Evolutionary conservation across 2,113 vertebrate genomes (phyloP).

Genomic region (Tupaia chinensis): DNA sequence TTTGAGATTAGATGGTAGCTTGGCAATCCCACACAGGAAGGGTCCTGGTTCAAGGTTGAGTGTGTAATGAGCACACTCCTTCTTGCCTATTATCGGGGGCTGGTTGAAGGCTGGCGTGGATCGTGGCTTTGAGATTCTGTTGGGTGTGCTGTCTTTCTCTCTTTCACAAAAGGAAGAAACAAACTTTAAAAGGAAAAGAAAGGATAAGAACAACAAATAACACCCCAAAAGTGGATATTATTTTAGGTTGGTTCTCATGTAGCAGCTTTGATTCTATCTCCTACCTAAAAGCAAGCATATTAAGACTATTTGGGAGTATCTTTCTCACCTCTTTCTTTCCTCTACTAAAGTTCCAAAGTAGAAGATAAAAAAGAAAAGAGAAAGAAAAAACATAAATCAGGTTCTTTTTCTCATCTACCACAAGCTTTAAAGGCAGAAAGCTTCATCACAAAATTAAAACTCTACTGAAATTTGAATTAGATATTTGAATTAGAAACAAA

Average conservation of each 20-base stretch:
- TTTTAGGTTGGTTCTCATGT: neutral
- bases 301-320: neutral
- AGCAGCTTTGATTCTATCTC: neutral
- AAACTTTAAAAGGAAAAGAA: too few species aligned
- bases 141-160: too few species aligned
- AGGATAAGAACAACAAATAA: too few species aligned
- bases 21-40: too few species aligned
- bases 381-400: neutral
- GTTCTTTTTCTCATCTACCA: slow-evolving; percentile 10
- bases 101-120: too few species aligned
- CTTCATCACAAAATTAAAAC: slow-evolving; percentile 25
- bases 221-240: neutral
- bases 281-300: neutral
- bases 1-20: too few species aligned
- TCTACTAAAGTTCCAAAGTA: neutral
- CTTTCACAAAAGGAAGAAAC: too few species aligned
- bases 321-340: neutral
- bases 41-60: too few species aligned
- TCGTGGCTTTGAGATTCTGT: too few species aligned
- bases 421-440: slow-evolving; percentile 3
- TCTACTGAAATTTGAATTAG: slow-evolving; percentile 1
- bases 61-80: too few species aligned
- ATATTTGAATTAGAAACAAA: slow-evolving; percentile 24
- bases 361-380: neutral
- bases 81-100: too few species aligned